A percentile compares a stretch with the other conserved stretches of the same genome.
These are phyloP conservation scores for Ceriagrion tenellum DNA, from an alignment of 2,888 invertebrate species.

Conservation along the genomic window DNA sequence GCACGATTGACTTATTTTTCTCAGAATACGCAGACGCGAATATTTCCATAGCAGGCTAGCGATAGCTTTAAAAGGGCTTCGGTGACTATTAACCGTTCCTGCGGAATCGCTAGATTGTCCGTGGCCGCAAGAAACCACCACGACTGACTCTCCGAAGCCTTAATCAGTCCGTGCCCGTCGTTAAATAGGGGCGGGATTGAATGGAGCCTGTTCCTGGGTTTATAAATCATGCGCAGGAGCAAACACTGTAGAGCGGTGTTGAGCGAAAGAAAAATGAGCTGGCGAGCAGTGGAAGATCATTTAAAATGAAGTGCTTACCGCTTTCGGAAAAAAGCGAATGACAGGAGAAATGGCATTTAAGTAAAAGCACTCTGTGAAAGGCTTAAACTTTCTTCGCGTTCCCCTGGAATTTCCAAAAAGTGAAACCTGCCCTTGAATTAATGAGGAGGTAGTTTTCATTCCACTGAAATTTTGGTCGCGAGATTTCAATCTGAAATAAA, in stretches of 20 bases:
- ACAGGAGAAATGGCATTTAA: neutral
- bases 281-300: neutral
- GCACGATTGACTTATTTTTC: too few relatives aligned
- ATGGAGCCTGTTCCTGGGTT: neutral
- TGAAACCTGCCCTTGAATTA: neutral
- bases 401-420: neutral
- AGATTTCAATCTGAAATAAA: neutral
- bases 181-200: neutral
- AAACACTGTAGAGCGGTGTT: neutral
- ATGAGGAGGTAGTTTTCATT: neutral
- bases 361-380: neutral
- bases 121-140: neutral
- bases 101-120: neutral
- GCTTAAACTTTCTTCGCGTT: neutral
- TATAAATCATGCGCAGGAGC: neutral
- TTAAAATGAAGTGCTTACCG: neutral
- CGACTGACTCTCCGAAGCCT: neutral
- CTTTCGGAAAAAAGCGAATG: neutral
- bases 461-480: neutral
- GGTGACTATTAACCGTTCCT: neutral
- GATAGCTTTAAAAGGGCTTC: neutral
- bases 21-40: too few relatives aligned
- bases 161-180: neutral
- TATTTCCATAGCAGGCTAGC: too few relatives aligned
- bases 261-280: neutral